Evolutionary conservation across 2,888 invertebrate genomes (phyloP).

Genomic region (Archaeoteleia sp.): DNA sequence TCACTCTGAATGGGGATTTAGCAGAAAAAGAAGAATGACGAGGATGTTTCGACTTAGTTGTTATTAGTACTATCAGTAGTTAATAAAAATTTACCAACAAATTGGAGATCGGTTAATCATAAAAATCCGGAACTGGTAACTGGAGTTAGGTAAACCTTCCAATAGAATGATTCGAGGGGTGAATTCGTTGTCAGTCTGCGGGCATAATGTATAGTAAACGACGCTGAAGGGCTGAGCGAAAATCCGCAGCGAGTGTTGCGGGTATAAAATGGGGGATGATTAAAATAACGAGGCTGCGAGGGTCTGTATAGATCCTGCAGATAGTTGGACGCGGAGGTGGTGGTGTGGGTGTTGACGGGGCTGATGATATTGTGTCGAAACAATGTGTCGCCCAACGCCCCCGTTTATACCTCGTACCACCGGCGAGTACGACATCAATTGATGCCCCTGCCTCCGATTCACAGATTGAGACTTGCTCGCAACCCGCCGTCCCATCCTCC

Average conservation of each 20-base stretch:
- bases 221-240: constrained; percentile 56
- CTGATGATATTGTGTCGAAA: constrained; percentile 68
- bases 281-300: constrained; percentile 72
- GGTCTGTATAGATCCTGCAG: constrained; percentile 58
- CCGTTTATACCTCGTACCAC: constrained; percentile 59
- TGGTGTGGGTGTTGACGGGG: constrained; percentile 39
- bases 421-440: constrained; percentile 67
- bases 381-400: constrained; percentile 69
- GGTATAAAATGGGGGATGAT: constrained; percentile 71
- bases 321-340: constrained; percentile 36
- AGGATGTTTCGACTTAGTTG: too few species aligned
- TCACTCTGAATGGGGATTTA: too few species aligned
- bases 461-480: constrained; percentile 31
- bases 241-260: constrained; percentile 59
- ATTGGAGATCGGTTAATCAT: too few species aligned
- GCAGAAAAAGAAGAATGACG: too few species aligned
- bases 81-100: too few species aligned
- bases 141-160: not conserved
- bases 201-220: constrained; percentile 15
- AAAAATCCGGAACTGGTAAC: too few species aligned
- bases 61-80: too few species aligned
- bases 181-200: constrained; percentile 4
- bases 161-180: not conserved
- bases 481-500: constrained; percentile 5
- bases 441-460: constrained; percentile 59